Base-by-base conservation (phyloP, 2,797 vertebrate genomes). In the Poeciliopsis gracilis region DNA sequence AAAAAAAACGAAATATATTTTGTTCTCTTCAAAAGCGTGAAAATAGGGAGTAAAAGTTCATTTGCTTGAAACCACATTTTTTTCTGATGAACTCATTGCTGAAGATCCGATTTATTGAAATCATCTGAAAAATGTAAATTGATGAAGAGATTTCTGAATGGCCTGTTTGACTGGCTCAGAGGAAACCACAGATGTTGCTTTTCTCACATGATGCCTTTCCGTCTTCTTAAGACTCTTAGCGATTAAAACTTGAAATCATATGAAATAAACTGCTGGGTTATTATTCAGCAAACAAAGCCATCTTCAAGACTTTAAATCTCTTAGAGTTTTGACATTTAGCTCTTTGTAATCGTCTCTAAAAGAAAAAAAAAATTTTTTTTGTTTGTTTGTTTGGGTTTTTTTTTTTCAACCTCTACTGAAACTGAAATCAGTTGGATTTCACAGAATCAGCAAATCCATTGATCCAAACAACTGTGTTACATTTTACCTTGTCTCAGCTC, bases 351-450 rank as follows among this genome's bases (percentile, higher is more conserved):
- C 5, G 7, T 11, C 36, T 41, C 12, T 41, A 6, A 41, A 69
- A 43, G 41, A 43, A 3, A n/a, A n/a, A 66, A 36, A 36, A 3
- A 36, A 30, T 30, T 1, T 2, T 30, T 30, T 30, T n/a, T n/a
- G 30, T 0, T 9, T 5, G 5, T 38, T 38, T 38, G 9, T 11
- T 23, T n/a, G n/a, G 33, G 0, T 43, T 33, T 73, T 59, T 25
- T 43, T 0, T 59, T 36, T 59, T 1, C 25, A 55, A 28, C 28
- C 5, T 47, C 59, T 38, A 36, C 0, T 74, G 70, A 76, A 84
- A 78, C 33, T 73, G 16, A 72, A 79, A 84, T 46, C 33, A 3
- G 7, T 67, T 0, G 63, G 36, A 55, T 33, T 36, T 77, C 12
- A 20, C 1, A 7, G 75, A 63, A 20, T 77, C 73, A 78, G 76